Conservation (phyloP, 2,888 invertebrate genomes). For the Sthenelais limicola region DNA sequence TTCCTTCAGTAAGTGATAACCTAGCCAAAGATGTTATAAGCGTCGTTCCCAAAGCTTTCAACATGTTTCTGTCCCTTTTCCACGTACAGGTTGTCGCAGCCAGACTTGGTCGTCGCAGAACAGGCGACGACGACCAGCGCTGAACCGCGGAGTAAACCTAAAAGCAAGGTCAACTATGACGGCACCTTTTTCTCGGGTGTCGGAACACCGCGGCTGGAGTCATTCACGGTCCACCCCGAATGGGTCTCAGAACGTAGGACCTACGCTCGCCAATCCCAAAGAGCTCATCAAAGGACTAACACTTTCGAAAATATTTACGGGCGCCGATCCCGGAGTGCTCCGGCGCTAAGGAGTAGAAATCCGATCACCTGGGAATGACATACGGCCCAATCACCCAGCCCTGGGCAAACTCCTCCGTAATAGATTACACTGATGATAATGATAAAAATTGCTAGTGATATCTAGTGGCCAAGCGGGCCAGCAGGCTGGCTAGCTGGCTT, state of each 20-base stretch:
- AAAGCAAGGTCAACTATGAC: conserved; percentile 54
- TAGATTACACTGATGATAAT: too few relatives aligned
- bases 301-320: conserved; percentile 53
- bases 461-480: too few relatives aligned
- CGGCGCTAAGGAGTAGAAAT: conserved; percentile 64
- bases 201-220: conserved; percentile 56
- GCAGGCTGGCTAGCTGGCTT: too few relatives aligned
- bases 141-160: conserved; percentile 23
- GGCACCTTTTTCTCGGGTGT: conserved; percentile 63
- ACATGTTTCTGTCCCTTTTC: conserved; percentile 31
- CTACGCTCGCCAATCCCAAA: conserved; percentile 24
- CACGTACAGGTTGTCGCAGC: conserved; percentile 36
- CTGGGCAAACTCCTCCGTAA: too few relatives aligned
- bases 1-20: too few relatives aligned
- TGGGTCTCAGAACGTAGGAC: conserved; percentile 65
- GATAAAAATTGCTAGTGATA: too few relatives aligned
- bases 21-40: too few relatives aligned
- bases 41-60: too few relatives aligned
- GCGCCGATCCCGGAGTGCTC: conserved; percentile 64
- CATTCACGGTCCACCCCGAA: conserved; percentile 68
- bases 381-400: too few relatives aligned
- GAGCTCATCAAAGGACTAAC: conserved; percentile 47
- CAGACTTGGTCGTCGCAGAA: conserved; percentile 14
- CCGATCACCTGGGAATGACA: conserved; percentile 64
- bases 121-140: neutral